Evolutionary conservation across 1,140 invertebrate species (phyloP).

Genomic region (Ridgeia piscesae): DNA sequence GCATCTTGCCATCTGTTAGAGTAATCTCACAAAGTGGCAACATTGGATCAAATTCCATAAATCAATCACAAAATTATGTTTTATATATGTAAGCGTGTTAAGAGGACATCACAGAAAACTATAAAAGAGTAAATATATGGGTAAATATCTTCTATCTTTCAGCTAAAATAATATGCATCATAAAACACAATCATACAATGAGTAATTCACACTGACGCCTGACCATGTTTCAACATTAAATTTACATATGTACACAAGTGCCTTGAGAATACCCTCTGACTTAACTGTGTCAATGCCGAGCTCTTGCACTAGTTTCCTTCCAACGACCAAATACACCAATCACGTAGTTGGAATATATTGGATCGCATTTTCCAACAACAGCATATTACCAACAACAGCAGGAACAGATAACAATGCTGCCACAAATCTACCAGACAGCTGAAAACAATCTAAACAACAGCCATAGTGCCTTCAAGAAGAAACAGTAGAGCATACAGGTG

Average conservation of each 20-base stretch:
- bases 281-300: not conserved
- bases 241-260: conserved; percentile 1
- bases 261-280: not conserved
- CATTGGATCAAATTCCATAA: not conserved
- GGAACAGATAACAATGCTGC: not conserved
- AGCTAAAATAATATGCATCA: not conserved
- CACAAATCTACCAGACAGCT: not conserved
- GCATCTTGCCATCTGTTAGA: not conserved
- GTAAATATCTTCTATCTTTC: not conserved
- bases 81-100: not conserved
- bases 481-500: not conserved
- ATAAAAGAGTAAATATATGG: not conserved
- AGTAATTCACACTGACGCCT: not conserved
- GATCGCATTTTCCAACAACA: not conserved
- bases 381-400: not conserved
- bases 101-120: not conserved
- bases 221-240: not conserved
- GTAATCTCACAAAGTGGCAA: not conserved
- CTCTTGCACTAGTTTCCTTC: not conserved
- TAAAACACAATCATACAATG: not conserved
- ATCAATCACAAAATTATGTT: not conserved
- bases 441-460: not conserved
- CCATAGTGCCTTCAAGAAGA: not conserved
- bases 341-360: not conserved
- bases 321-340: not conserved